Percentiles rank a stretch among this genome's conserved stretches.
Conservation (phyloP, 2,888 invertebrate species). For the Drosophila birchii region DNA sequence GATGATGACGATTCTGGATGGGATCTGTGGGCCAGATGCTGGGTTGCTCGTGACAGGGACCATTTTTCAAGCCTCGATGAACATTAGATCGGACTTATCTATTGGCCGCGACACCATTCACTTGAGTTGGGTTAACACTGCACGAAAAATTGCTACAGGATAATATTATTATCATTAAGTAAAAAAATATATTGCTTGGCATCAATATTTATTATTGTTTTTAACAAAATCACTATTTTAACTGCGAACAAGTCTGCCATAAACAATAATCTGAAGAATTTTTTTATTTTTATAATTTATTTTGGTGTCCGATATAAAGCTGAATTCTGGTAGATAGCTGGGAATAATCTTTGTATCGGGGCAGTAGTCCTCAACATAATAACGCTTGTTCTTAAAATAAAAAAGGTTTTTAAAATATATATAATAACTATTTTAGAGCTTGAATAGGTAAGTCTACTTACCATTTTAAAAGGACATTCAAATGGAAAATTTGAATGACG, state of each 20-base stretch:
- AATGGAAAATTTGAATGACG: slow-evolving; percentile 40
- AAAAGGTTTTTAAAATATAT: background rate
- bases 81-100: slow-evolving; percentile 34
- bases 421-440: too few relatives aligned
- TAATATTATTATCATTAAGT: too few relatives aligned
- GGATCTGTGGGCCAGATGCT: background rate
- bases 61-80: slow-evolving; percentile 40
- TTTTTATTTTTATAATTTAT: slow-evolving; percentile 3
- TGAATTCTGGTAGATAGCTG: slow-evolving; percentile 32
- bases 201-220: background rate
- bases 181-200: too few relatives aligned
- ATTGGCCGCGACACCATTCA: slow-evolving; percentile 20
- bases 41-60: slow-evolving; percentile 27
- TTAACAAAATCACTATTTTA: background rate
- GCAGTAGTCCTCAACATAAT: slow-evolving; percentile 4
- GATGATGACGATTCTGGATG: slow-evolving; percentile 15
- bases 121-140: background rate
- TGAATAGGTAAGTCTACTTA: background rate
- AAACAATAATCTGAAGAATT: background rate
- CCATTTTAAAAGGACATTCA: slow-evolving; percentile 45
- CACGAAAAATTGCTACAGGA: background rate
- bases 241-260: background rate
- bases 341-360: slow-evolving; percentile 32
- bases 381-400: slow-evolving; percentile 19
- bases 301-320: slow-evolving; percentile 18